These are phyloP conservation scores for Porites evermanni DNA, from an alignment of 92 coral and sea anemone genomes.

Conservation along the genomic window DNA sequence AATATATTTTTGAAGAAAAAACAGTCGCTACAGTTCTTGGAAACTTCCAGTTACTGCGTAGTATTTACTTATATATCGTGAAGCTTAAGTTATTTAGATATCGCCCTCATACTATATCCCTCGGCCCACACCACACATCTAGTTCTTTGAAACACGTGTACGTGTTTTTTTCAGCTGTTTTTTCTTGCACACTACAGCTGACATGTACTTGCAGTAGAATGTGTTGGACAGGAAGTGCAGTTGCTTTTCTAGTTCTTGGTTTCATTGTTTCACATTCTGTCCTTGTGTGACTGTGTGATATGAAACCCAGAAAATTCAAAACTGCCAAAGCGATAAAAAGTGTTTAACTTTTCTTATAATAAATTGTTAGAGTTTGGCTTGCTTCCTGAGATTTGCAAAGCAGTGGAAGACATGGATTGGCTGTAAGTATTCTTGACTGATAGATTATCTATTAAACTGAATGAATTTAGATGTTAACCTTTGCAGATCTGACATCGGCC, in stretches of 20 bases:
- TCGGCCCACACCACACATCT: too few species aligned
- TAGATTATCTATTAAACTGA: too few species aligned
- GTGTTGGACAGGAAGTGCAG: too few species aligned
- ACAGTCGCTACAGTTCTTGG: neutral
- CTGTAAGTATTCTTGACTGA: conserved; percentile 74
- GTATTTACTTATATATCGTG: too few species aligned
- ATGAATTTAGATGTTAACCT: too few species aligned
- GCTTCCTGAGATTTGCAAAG: conserved; percentile 97
- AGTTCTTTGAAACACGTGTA: neutral
- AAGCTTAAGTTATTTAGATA: neutral
- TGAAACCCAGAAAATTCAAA: neutral
- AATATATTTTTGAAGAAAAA: neutral
- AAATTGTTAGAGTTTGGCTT: conserved; percentile 87
- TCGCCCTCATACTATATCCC: neutral
- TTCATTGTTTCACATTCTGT: neutral
- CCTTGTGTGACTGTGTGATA: neutral
- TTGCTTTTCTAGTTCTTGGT: too few species aligned
- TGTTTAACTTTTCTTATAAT: neutral
- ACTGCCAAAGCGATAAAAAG: neutral
- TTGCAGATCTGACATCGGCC: too few species aligned
- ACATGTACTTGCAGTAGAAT: too few species aligned
- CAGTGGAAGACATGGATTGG: conserved; percentile 99
- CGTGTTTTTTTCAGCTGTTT: neutral
- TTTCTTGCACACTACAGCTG: too few species aligned
- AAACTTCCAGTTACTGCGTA: neutral